These are phyloP conservation scores for Petroica traversi DNA, from an alignment of 2,113 vertebrate genomes.

Conservation along the genomic window DNA sequence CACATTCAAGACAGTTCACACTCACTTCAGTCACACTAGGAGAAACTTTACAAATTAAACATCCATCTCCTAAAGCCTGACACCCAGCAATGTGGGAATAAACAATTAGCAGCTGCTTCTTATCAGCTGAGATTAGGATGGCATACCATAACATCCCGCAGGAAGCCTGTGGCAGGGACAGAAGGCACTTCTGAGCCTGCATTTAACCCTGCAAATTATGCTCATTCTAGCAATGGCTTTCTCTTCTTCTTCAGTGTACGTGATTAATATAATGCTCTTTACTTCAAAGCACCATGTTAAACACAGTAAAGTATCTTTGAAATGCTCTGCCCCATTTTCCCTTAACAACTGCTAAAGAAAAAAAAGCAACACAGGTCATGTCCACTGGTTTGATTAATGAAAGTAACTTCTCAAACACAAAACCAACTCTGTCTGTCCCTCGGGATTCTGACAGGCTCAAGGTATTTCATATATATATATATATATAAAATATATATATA, in stretches of 20 bases:
- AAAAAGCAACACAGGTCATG: neutral
- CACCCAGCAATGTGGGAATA: neutral
- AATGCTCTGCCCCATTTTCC: neutral
- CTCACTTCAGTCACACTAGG: neutral
- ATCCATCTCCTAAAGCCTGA: neutral
- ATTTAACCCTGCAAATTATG: neutral
- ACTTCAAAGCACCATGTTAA: neutral
- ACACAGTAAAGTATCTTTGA: neutral
- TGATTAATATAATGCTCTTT: neutral
- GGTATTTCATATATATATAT: neutral
- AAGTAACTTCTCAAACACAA: neutral
- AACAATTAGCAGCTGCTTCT: slow-evolving; percentile 35
- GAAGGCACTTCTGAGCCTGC: neutral
- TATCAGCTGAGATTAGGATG: neutral
- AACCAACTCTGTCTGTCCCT: neutral
- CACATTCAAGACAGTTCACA: neutral
- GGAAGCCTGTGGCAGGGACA: neutral
- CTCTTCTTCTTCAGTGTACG: neutral
- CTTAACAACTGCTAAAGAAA: neutral
- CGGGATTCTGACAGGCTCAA: neutral
- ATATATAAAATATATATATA: no score
- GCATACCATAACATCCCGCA: neutral
- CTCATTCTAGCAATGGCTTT: neutral
- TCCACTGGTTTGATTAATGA: neutral
- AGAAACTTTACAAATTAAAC: neutral